phyloP scores from a whole-genome alignment of 2,113 vertebrate genomes.

The Girardinichthys multiradiatus region DNA sequence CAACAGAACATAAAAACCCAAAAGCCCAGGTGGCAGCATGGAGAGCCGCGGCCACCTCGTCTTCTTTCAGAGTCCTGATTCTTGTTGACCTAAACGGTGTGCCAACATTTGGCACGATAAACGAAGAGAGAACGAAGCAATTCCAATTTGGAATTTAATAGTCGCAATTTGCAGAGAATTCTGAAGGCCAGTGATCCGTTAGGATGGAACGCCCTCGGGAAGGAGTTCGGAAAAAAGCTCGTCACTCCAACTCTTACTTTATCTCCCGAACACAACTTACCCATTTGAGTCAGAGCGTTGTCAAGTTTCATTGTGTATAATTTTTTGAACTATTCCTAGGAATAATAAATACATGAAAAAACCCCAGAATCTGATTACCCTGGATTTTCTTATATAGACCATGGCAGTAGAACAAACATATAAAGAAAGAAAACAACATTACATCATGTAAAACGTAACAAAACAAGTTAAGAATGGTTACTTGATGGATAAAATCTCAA shows the following conservation, averaged over 20 bases:
- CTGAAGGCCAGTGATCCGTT: slow-evolving; percentile 91
- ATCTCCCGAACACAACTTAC: slow-evolving; percentile 86
- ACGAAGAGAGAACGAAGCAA: slow-evolving; percentile 94
- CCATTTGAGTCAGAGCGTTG: slow-evolving; percentile 89
- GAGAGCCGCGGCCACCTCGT: slow-evolving; percentile 61
- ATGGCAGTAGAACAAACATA: slow-evolving; percentile 92
- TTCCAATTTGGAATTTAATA: slow-evolving; percentile 99
- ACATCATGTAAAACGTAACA: slow-evolving; percentile 70
- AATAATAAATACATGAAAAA: slow-evolving; percentile 99
- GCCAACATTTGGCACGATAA: slow-evolving; percentile 98
- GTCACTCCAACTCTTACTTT: slow-evolving; percentile 21
- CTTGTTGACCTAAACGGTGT: slow-evolving; percentile 81
- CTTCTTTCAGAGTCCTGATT: slow-evolving; percentile 64
- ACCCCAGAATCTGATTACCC: slow-evolving; percentile 96
- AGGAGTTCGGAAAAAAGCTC: slow-evolving; percentile 80
- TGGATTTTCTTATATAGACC: slow-evolving; percentile 92
- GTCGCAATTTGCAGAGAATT: slow-evolving; percentile 94
- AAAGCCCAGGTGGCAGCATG: slow-evolving; percentile 62
- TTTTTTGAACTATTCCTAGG: slow-evolving; percentile 99
- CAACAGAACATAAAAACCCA: slow-evolving; percentile 42
- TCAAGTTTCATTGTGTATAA: slow-evolving; percentile 97
- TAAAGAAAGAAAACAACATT: slow-evolving; percentile 69
- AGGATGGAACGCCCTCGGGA: slow-evolving; percentile 87
- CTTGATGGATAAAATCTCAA: slow-evolving; percentile 81
- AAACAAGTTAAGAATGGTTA: slow-evolving; percentile 82